Conservation (phyloP, 2,888 invertebrate species). For the Thymelicus lineola region DNA sequence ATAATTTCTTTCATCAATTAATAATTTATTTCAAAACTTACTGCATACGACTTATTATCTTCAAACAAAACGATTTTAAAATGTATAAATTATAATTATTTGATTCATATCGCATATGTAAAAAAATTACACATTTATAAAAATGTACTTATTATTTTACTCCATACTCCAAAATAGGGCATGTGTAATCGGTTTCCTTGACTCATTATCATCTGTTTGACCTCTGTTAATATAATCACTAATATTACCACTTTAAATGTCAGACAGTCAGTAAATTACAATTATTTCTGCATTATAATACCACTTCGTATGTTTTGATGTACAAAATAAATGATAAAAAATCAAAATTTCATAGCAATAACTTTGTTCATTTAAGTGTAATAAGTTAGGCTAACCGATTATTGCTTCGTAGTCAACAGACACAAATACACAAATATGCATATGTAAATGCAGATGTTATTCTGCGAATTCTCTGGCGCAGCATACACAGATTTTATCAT, state of each 20-base stretch:
- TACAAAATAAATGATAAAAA: constrained; percentile 52
- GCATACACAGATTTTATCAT: too few relatives aligned
- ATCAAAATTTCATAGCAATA: constrained; percentile 46
- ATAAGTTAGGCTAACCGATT: constrained; percentile 45
- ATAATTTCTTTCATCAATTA: too few relatives aligned
- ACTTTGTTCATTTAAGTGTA: constrained; percentile 47
- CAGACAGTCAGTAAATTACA: constrained; percentile 57
- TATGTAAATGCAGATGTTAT: too few relatives aligned
- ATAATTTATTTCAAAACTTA: too few relatives aligned
- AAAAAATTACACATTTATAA: constrained; percentile 13
- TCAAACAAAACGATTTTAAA: too few relatives aligned
- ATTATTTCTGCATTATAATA: constrained; percentile 51
- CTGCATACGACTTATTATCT: too few relatives aligned
- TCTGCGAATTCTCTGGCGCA: too few relatives aligned
- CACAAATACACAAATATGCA: too few relatives aligned
- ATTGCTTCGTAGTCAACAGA: constrained; percentile 39
- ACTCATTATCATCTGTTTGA: constrained; percentile 42
- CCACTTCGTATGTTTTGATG: constrained; percentile 51
- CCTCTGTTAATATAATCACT: constrained; percentile 44
- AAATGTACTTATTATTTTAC: constrained; percentile 23
- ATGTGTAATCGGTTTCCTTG: constrained; percentile 40
- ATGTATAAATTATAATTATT: neutral
- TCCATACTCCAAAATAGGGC: constrained; percentile 34
- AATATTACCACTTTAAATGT: constrained; percentile 52
- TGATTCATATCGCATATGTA: constrained; percentile 41